Percentiles rank a stretch among this genome's conserved stretches.
Conservation (phyloP, 2,113 vertebrate genomes). For the Ahaetulla prasina region DNA sequence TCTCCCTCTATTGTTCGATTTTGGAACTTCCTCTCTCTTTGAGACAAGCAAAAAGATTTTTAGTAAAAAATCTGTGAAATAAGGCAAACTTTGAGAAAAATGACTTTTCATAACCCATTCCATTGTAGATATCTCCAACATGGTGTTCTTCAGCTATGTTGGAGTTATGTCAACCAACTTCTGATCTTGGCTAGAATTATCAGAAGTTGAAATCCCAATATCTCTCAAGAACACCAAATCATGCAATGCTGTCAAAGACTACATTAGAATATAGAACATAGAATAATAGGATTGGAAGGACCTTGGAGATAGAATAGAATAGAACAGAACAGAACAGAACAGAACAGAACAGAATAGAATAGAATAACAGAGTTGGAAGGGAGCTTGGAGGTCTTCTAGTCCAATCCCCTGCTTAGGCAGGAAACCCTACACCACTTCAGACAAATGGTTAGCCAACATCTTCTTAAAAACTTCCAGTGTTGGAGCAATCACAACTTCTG, state of each 20-base stretch:
- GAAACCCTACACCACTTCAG: too few species aligned
- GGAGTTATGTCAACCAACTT: background rate
- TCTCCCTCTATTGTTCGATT: constrained; percentile 2
- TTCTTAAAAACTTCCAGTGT: too few species aligned
- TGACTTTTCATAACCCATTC: background rate
- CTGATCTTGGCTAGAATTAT: background rate
- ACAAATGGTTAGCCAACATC: too few species aligned
- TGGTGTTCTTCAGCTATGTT: background rate
- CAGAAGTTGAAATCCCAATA: background rate
- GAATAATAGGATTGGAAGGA: background rate
- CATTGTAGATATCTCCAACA: background rate
- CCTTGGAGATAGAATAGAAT: background rate
- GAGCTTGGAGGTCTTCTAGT: too few species aligned
- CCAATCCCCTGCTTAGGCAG: too few species aligned
- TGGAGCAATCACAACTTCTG: too few species aligned
- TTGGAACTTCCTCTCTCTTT: background rate
- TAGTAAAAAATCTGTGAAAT: background rate
- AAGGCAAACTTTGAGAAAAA: background rate
- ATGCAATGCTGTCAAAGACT: background rate
- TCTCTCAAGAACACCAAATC: background rate
- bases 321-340: too few species aligned
- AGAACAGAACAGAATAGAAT: too few species aligned
- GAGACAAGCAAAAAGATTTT: background rate
- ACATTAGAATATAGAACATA: background rate
- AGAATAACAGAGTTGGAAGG: too few species aligned